Evolutionary conservation across 2,888 invertebrate species (phyloP), one percentile per base, ranked within the genome.

Genomic region (Eledona agricola): DNA sequence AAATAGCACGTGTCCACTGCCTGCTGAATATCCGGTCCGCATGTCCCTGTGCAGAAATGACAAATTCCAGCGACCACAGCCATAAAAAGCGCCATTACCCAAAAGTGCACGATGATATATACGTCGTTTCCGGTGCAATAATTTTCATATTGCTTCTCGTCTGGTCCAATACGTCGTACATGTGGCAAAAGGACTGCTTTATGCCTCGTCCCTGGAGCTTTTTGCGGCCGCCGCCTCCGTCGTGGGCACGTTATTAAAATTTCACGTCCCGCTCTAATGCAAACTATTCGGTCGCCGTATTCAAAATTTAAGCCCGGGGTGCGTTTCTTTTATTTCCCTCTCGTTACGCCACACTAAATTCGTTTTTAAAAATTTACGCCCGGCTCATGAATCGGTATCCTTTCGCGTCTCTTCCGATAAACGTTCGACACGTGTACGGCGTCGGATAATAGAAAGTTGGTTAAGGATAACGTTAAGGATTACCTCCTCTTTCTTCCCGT

Each of bases 181-280:
- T 45, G 32, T 31, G 16, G 45, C 59, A 50, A 57, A 56, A 53
- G 55, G 53, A 59, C 55, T 57, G 55, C 55, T 58, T 57, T 62
- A 61, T 59, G 55, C 51, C 37, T 28, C 20, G 43, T 52, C 61
- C 51, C 61, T 37, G 17, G 58, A 51, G 56, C 32, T 34, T 31
- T 28, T 32, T 35, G 22, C 29, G 11, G 17, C 26, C 25, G 38
- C 11, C 42, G 20, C 31, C 17, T 40, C 32, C 32, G 25, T 45
- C 58, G 58, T 51, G 56, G 57, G 57, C 51, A 57, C 57, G 53
- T 59, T 63, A 63, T 66, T 64, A 66, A 66, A 66, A 62, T 66
- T 66, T 66, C 66, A 65, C 61, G 57, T 55, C 58, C 57, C 55
- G 37, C 60, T 63, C 63, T 65, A 66, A 65, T 62, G 66, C 59